phyloP scores from a whole-genome alignment of 2,797 vertebrate genomes.

The Coregonus suidteri region DNA sequence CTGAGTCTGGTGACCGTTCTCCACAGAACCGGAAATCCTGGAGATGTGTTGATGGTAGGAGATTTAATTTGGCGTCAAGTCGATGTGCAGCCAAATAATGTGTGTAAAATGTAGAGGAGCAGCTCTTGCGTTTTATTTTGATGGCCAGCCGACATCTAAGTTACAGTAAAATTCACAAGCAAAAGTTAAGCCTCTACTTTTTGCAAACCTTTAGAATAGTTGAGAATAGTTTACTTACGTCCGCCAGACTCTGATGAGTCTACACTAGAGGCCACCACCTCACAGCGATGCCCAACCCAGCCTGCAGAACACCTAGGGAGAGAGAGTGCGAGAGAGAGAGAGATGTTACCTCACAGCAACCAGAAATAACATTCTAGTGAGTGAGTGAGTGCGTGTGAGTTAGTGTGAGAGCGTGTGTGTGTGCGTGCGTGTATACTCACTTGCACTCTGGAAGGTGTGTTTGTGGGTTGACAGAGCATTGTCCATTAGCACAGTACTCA shows the following conservation, averaged over 20 bases:
- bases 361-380: neutral
- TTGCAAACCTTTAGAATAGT: neutral
- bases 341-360: neutral
- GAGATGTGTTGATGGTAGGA: too few relatives aligned
- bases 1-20: too few relatives aligned
- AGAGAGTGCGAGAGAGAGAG: neutral
- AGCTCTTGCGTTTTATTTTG: neutral
- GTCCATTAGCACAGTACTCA: constrained; percentile 87
- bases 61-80: neutral
- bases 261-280: constrained; percentile 59
- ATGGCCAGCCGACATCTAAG: neutral
- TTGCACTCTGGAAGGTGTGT: constrained; percentile 88
- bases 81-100: neutral
- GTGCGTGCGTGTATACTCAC: constrained; percentile 65
- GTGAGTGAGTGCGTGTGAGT: neutral
- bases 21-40: too few relatives aligned
- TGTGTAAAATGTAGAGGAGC: neutral
- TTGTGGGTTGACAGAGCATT: constrained; percentile 82
- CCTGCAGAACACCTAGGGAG: constrained; percentile 81
- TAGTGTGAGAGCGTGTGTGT: constrained; percentile 60
- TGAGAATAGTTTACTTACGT: constrained; percentile 72
- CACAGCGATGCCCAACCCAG: constrained; percentile 82
- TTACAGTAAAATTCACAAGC: neutral
- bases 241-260: constrained; percentile 62
- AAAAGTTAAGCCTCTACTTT: neutral